Evolutionary conservation across 2,888 invertebrate species (phyloP), one percentile per base, ranked within the genome.

Genomic region (Agriopis marginaria): DNA sequence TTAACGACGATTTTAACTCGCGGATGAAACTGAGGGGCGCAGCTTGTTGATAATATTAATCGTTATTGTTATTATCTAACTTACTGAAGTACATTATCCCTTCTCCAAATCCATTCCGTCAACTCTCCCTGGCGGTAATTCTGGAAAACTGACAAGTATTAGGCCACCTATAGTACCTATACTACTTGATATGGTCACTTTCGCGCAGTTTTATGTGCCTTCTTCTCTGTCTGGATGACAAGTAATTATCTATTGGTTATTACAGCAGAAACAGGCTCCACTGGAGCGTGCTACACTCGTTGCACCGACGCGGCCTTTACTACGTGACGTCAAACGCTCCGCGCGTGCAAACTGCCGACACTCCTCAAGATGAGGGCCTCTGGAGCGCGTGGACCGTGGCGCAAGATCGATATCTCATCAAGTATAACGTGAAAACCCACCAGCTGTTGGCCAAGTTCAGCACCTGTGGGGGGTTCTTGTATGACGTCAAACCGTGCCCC

Each of bases 401-500:
- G 0, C 95, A 96, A 76, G 96, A 97, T 79, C 92, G 96, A 49
- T 88, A 86, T 65, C 77, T 97, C 6, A 82, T 96, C 58, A 92
- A 94, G 72, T 95, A 94, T 65, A 91, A 88, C 40, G 70, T 95
- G 59, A 80, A 83, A 61, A 81, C 88, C 1, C 83, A 82, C 17
- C 82, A 88, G 69, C 86, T 84, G 60, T 68, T 93, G 9, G 81
- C 88, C 1, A 85, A 87, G 4, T 90, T 93, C 75, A 94, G 95
- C 3, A 96, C 96, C 0, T 94, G 96, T 73, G 96, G 96, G 7
- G 97, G 97, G 11, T 95, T 90, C 81, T 86, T 97, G 2, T 96
- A 96, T 79, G 95, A 94, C 45, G 84, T 97, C 40, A 92, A 95
- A 50, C 84, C 95, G 8, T 97, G 97, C 66, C 96, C 96, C 0